These are phyloP conservation scores for Lepus timidus DNA, from an alignment of 2,113 vertebrate species.

Conservation along the genomic window DNA sequence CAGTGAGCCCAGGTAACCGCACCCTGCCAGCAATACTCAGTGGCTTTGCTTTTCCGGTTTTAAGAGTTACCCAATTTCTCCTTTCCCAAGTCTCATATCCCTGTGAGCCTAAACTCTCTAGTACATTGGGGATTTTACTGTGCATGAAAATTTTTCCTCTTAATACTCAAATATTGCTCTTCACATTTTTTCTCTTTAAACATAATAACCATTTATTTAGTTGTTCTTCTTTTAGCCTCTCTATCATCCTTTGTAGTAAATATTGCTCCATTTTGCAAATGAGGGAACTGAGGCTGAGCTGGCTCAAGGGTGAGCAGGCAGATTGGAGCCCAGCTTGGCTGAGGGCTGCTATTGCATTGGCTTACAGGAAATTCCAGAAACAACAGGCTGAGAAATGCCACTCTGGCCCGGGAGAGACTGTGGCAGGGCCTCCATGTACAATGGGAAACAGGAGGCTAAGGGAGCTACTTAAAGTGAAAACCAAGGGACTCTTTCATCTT, in stretches of 20 bases:
- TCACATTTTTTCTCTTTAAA: slow-evolving; percentile 18
- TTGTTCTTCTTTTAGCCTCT: neutral
- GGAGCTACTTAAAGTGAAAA: slow-evolving; percentile 48
- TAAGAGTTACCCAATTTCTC: neutral
- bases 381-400: neutral
- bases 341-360: neutral
- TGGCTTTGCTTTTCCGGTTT: neutral
- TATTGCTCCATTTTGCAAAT: neutral
- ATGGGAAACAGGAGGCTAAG: neutral
- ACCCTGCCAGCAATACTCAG: rapidly evolving
- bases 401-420: neutral
- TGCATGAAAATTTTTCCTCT: neutral
- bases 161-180: neutral
- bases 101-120: neutral
- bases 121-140: neutral
- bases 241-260: neutral
- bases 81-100: neutral
- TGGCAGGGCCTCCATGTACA: too few relatives aligned
- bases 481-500: neutral
- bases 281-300: neutral
- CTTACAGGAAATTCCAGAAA: neutral
- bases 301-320: neutral
- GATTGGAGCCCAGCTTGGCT: neutral
- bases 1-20: neutral
- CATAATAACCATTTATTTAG: neutral